Evolutionary conservation across 2,113 vertebrate genomes (phyloP).

Genomic region (Eupsittula cactorum): DNA sequence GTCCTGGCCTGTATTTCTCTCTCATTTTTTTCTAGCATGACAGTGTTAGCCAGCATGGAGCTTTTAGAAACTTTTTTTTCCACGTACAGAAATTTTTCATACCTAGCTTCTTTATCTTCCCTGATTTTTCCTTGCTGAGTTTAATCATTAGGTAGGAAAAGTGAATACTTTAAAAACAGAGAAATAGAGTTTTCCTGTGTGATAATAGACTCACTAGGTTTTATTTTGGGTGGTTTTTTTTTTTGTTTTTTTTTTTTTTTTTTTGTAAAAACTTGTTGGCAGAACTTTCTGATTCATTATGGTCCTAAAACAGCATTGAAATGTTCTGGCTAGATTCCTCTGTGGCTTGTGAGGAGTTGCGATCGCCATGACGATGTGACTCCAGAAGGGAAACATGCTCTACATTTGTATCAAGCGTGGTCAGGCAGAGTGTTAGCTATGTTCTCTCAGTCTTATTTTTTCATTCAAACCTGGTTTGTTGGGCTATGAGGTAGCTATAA

Average conservation of each 20-base stretch:
- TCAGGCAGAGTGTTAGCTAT: not conserved
- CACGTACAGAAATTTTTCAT: not conserved
- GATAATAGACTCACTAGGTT: not conserved
- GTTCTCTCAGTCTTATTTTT: not conserved
- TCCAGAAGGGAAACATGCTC: not conserved
- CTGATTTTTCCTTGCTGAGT: not conserved
- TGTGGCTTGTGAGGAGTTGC: not conserved
- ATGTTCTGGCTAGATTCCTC: not conserved
- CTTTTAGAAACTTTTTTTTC: conserved; percentile 31
- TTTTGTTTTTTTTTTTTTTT: not conserved
- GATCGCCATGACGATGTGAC: not conserved
- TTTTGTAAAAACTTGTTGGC: not conserved
- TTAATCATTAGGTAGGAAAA: not conserved
- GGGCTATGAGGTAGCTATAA: not conserved
- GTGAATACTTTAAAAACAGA: not conserved
- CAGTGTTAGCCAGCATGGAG: not conserved
- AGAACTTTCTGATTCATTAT: conserved; percentile 24
- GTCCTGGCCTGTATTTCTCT: conserved; percentile 28
- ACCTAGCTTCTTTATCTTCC: not conserved
- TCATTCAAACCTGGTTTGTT: not conserved
- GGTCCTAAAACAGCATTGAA: conserved; percentile 13
- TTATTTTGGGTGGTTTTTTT: not conserved
- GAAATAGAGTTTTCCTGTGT: not conserved
- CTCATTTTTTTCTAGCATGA: conserved; percentile 38
- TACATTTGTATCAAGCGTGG: not conserved